These are phyloP conservation scores for Gobiocypris rarus DNA, from an alignment of 2,113 vertebrate genomes.

Conservation along the genomic window DNA sequence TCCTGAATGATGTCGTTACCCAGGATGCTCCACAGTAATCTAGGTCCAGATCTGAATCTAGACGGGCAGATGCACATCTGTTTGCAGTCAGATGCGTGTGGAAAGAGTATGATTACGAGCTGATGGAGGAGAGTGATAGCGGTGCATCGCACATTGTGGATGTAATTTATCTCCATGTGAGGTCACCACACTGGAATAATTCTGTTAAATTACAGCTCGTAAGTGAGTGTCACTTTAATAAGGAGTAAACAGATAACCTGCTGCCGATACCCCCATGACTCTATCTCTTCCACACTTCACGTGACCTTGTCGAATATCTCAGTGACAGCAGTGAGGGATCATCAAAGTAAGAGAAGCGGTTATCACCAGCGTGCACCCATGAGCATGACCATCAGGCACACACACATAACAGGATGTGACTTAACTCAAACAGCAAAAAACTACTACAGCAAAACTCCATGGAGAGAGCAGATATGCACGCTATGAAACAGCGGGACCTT, in stretches of 20 bases:
- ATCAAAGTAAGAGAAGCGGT: slow-evolving; percentile 23
- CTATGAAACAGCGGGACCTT: slow-evolving; percentile 35
- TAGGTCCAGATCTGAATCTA: neutral
- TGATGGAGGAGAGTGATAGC: slow-evolving; percentile 34
- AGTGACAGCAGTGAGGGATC: slow-evolving; percentile 26
- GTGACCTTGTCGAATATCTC: slow-evolving; percentile 43
- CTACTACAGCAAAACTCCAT: neutral
- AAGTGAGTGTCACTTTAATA: slow-evolving; percentile 53
- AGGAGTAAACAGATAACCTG: slow-evolving; percentile 50
- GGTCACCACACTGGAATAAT: slow-evolving; percentile 43
- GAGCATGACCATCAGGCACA: neutral
- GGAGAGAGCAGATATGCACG: neutral
- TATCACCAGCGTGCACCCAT: slow-evolving; percentile 6
- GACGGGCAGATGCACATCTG: neutral
- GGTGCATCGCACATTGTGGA: slow-evolving; percentile 11
- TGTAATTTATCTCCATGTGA: slow-evolving; percentile 46
- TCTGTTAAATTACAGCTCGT: slow-evolving; percentile 43
- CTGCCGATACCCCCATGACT: slow-evolving; percentile 19
- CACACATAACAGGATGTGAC: slow-evolving; percentile 7
- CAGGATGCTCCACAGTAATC: slow-evolving; percentile 62
- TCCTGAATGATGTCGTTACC: slow-evolving; percentile 71
- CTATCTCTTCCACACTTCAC: neutral
- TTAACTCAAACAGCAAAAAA: neutral
- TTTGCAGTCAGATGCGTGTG: slow-evolving; percentile 11
- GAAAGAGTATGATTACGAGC: slow-evolving; percentile 47